phyloP scores from a whole-genome alignment of 2,797 vertebrate genomes.

The Somateria mollissima region DNA sequence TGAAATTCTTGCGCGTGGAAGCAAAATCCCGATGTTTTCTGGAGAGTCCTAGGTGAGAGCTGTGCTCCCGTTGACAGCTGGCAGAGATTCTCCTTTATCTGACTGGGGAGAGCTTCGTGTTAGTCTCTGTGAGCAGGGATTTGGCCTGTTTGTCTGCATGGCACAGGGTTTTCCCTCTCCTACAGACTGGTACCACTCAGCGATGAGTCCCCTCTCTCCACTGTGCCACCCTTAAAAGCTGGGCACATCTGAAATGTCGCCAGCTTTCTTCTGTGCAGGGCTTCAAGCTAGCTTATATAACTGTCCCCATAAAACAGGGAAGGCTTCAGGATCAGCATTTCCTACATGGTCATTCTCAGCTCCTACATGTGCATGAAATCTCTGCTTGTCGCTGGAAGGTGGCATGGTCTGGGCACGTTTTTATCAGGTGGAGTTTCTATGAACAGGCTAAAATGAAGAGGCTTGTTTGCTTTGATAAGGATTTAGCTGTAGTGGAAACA shows the following conservation, averaged over 20 bases:
- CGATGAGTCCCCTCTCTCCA: neutral
- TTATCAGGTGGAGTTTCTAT: neutral
- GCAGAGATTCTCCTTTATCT: neutral
- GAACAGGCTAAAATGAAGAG: constrained; percentile 36
- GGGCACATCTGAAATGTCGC: neutral
- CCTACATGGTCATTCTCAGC: neutral
- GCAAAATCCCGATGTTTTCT: neutral
- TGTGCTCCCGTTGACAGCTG: neutral
- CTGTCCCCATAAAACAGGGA: neutral
- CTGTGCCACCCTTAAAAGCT: neutral
- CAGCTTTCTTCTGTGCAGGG: neutral
- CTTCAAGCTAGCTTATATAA: neutral
- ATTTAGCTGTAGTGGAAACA: constrained; percentile 50
- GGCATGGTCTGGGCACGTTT: neutral
- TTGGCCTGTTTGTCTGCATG: neutral
- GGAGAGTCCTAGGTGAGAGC: neutral
- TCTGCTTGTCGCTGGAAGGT: constrained; percentile 16
- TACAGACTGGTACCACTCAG: neutral
- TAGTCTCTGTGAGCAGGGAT: neutral
- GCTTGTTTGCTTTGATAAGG: constrained; percentile 61
- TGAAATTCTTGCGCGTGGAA: neutral
- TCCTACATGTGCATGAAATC: constrained; percentile 38
- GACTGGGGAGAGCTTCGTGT: neutral
- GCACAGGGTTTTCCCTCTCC: neutral
- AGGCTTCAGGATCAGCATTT: constrained; percentile 14